Base-by-base conservation (phyloP, 2,888 invertebrate genomes). In the Chrysina gloriosa region DNA sequence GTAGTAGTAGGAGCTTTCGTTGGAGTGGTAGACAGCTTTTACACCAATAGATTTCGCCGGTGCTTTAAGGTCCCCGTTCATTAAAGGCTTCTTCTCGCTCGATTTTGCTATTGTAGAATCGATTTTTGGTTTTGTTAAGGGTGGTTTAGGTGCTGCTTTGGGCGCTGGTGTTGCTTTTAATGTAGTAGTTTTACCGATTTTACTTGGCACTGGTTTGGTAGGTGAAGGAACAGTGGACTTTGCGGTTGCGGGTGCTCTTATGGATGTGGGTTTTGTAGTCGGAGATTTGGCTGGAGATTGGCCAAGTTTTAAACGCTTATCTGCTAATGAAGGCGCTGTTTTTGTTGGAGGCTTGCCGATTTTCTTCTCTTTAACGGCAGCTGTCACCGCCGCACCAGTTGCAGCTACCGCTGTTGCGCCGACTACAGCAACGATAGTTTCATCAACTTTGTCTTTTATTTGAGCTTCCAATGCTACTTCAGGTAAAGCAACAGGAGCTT, bases 311-410 rank as follows among this genome's bases (percentile, higher is more conserved):
- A 67, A 65, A 27, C 71, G 65, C 39, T 70, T 47, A 34, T 71
- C 63, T n/a, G 71, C 27, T n/a, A 70, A 36, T 42, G 72, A 39
- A 48, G 65, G 63, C 9, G 72, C 67, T n/a, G 71, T 6, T 75
- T 54, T 77, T 54, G 68, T 75, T 64, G 70, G 58, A 4, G 80
- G 67, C 52, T 75, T 45, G n/a, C 78, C 34, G 1, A 81, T 73
- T 66, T 78, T 79, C 50, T 76, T 76, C 23, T 76, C 76, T 1
- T 76, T 71, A 68, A 77, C 75, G 1, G 81, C 79, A 42, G 61
- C 78, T 14, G 77, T 77, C n/a, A 78, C 81, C 5, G 61, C 78
- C n/a, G n/a, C n/a, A n/a, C n/a, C n/a, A n/a, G n/a, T n/a, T n/a
- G 77, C 77, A 14, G 78, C 77, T 7, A 75, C 71, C 9, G 75